Percentiles rank a stretch among this genome's conserved stretches.
Conservation (phyloP, 2,797 vertebrate genomes). For the Potorous gilbertii region DNA sequence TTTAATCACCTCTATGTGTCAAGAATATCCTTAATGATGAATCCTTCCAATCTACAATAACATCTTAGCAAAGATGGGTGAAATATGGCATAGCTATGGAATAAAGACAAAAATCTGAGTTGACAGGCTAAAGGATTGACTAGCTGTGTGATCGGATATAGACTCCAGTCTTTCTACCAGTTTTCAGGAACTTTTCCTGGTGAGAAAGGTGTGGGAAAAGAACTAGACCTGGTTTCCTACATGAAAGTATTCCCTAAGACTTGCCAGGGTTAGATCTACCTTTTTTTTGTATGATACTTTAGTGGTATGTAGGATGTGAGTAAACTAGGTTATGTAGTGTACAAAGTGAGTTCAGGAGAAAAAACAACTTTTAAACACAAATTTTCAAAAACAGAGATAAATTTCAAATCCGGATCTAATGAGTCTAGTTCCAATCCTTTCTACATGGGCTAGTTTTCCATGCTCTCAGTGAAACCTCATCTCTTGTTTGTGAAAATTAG, state of each 20-base stretch:
- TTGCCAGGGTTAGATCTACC: background rate
- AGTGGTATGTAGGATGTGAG: background rate
- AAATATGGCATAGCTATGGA: too few relatives aligned
- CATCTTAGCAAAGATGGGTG: too few relatives aligned
- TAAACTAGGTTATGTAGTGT: background rate
- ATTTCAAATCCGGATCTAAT: constrained; percentile 39
- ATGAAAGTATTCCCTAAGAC: background rate
- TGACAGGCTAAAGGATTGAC: too few relatives aligned
- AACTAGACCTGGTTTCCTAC: too few relatives aligned
- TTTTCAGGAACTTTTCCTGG: too few relatives aligned
- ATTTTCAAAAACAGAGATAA: constrained; percentile 47
- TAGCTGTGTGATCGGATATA: too few relatives aligned
- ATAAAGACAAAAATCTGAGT: too few relatives aligned
- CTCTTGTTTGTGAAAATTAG: background rate
- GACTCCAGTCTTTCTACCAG: too few relatives aligned
- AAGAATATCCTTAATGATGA: background rate
- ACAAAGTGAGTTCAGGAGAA: background rate
- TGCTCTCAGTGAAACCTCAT: background rate
- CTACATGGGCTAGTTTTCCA: background rate
- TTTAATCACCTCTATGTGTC: background rate
- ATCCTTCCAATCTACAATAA: background rate
- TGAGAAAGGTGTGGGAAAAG: background rate
- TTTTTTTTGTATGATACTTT: background rate
- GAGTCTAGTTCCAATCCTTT: constrained; percentile 46
- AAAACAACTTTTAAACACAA: constrained; percentile 46